Evolutionary conservation across 2,113 vertebrate genomes (phyloP).

Genomic region (Micromys minutus): DNA sequence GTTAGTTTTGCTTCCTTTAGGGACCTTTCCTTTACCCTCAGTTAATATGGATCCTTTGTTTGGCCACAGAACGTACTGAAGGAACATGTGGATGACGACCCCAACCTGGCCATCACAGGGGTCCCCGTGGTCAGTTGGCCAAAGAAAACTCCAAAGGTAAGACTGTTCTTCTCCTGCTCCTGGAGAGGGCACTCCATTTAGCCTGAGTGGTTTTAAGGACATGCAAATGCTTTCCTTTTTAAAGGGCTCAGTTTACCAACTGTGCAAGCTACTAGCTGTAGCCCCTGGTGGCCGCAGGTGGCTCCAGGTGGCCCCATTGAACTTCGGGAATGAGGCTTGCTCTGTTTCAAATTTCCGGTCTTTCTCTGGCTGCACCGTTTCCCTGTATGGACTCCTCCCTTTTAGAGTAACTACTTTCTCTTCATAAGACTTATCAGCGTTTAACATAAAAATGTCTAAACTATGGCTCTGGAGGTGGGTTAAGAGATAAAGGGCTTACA

Average conservation of each 20-base stretch:
- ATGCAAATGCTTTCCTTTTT: background rate
- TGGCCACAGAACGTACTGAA: constrained; percentile 92
- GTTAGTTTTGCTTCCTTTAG: background rate
- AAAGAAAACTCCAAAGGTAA: constrained; percentile 94
- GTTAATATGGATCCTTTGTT: constrained; percentile 81
- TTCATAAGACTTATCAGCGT: background rate
- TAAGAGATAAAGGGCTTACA: background rate
- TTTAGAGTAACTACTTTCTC: constrained; percentile 14
- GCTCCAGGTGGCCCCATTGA: constrained; percentile 45
- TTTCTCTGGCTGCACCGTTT: background rate
- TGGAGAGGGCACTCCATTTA: background rate
- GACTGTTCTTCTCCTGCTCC: background rate
- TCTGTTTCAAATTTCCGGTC: background rate
- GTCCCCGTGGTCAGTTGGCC: constrained; percentile 95
- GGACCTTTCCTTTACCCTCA: background rate
- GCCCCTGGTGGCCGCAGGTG: constrained; percentile 51
- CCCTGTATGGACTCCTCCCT: background rate
- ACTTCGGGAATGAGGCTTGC: background rate
- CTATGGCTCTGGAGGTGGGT: background rate
- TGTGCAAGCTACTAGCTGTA: background rate
- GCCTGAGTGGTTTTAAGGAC: background rate
- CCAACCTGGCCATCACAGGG: constrained; percentile 93
- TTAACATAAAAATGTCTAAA: background rate
- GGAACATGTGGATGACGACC: constrained; percentile 95
- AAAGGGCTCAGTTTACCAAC: background rate